These are phyloP conservation scores for Nestor notabilis DNA, from an alignment of 2,113 vertebrate species.

Conservation along the genomic window DNA sequence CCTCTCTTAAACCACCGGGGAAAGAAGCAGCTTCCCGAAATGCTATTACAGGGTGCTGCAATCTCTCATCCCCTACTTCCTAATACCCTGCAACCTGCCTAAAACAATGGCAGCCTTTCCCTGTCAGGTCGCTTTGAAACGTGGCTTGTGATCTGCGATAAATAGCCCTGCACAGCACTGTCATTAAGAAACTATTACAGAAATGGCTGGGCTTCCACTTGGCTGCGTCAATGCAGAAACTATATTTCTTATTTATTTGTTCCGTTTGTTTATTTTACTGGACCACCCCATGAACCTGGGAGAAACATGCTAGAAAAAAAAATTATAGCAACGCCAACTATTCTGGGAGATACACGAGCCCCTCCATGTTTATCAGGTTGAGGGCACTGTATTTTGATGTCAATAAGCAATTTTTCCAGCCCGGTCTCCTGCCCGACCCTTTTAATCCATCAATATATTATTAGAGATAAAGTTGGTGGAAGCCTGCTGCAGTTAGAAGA, in stretches of 20 bases:
- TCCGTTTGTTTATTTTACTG: slow-evolving; percentile 79
- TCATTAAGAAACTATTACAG: slow-evolving; percentile 67
- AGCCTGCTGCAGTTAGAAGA: slow-evolving; percentile 99
- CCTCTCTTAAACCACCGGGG: not conserved
- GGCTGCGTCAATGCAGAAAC: slow-evolving; percentile 62
- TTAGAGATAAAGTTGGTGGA: slow-evolving; percentile 99
- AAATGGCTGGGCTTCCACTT: slow-evolving; percentile 29
- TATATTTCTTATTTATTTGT: slow-evolving; percentile 78
- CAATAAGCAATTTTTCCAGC: slow-evolving; percentile 99
- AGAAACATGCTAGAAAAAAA: slow-evolving; percentile 79
- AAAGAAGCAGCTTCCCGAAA: slow-evolving; percentile 51
- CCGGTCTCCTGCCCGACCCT: slow-evolving; percentile 99
- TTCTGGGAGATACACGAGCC: slow-evolving; percentile 88
- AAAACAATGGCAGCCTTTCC: slow-evolving; percentile 27
- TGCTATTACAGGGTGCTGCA: not conserved
- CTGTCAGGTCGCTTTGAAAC: fast-evolving
- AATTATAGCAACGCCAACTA: slow-evolving; percentile 84
- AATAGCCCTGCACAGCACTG: not conserved
- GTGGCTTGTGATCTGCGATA: not conserved
- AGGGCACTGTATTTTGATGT: slow-evolving; percentile 99
- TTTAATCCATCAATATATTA: slow-evolving; percentile 99
- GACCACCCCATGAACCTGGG: slow-evolving; percentile 81
- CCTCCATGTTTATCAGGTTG: slow-evolving; percentile 99
- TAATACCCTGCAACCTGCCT: not conserved
- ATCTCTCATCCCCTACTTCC: not conserved